Percentiles rank a stretch among this genome's conserved stretches.
Evolutionary conservation across 53 echinoderm and acorn worm species (phyloP).

Genomic region (Holothuria scabra): DNA sequence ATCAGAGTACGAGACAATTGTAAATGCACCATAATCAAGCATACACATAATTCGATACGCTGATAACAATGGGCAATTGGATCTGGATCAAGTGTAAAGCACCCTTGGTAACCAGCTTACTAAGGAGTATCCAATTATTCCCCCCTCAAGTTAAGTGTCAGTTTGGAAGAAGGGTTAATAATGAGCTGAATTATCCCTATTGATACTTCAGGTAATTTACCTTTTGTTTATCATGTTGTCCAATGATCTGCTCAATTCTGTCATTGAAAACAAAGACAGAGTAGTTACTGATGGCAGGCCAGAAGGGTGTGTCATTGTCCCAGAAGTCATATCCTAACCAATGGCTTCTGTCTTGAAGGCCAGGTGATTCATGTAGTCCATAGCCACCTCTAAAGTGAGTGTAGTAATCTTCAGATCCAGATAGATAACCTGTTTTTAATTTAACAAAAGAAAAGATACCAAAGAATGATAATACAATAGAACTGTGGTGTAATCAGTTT

Average conservation of each 20-base stretch:
- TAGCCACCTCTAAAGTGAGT: constrained; percentile 35
- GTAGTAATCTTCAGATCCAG: constrained; percentile 57
- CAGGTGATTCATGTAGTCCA: constrained; percentile 9
- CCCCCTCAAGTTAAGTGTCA: too few species aligned
- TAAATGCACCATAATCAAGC: too few species aligned
- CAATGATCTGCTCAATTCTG: constrained; percentile 35
- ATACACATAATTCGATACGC: too few species aligned
- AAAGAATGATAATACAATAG: too few species aligned
- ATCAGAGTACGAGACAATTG: too few species aligned
- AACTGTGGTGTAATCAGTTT: too few species aligned
- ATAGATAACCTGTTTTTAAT: constrained; percentile 44
- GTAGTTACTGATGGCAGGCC: constrained; percentile 16
- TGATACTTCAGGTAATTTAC: constrained; percentile 5
- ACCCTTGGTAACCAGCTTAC: too few species aligned
- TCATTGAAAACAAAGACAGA: constrained; percentile 49
- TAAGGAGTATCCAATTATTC: too few species aligned
- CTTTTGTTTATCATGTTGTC: constrained; percentile 46
- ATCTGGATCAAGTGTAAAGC: too few species aligned
- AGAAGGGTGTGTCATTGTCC: constrained; percentile 20
- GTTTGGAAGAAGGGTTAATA: too few species aligned
- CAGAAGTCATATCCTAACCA: constrained; percentile 49
- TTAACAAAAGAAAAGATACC: not conserved
- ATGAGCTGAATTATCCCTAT: too few species aligned
- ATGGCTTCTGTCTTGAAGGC: not conserved
- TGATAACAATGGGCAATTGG: too few species aligned